Base-by-base conservation (phyloP, 2,797 vertebrate species). In the Sebastes hubbsi region DNA sequence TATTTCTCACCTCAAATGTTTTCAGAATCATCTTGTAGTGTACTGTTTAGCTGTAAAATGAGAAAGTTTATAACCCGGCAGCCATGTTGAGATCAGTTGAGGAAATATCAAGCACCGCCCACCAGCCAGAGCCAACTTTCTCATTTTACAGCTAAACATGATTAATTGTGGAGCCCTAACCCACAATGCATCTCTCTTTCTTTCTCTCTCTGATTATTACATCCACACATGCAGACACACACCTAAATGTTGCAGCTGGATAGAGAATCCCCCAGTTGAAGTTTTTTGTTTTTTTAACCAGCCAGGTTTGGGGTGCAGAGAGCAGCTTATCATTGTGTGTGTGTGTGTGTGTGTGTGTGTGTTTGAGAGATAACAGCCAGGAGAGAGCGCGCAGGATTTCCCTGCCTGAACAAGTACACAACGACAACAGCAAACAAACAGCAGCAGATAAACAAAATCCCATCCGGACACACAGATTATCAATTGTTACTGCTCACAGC, bases 361-460 rank as follows among this genome's bases (percentile, higher is more conserved):
- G 72, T 54, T 24, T 72, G 72, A 49, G 70, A 75, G 79, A 82
- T 78, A 86, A 80, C 61, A 42, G 22, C 8, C n/a, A 52, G 52
- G 32, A 76, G 27, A 69, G 32, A 68, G 27, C 7, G 5, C 6
- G 4, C 38, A 68, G 59, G 71, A 71, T 72, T 52, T 60, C 72
- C 73, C 72, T 55, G 34, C n/a, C 62, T 58, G 62, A 75, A 52
- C 59, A 76, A 54, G 34, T 22, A 64, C 20, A 69, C 49, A 61
- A 58, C 1, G 12, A 61, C 72, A 70, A 46, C 42, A 72, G 36
- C 61, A 71, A 76, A 77, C 34, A 71, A 64, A 70, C 64, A 4
- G 2, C 55, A 24, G 64, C 32, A 73, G 78, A 76, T 71, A 73
- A 83, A 80, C 73, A 77, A 63, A 72, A 70, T 62, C 78, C 29